Evolutionary conservation across 2,888 invertebrate genomes (phyloP).

Genomic region (Cyclophora albipunctata): DNA sequence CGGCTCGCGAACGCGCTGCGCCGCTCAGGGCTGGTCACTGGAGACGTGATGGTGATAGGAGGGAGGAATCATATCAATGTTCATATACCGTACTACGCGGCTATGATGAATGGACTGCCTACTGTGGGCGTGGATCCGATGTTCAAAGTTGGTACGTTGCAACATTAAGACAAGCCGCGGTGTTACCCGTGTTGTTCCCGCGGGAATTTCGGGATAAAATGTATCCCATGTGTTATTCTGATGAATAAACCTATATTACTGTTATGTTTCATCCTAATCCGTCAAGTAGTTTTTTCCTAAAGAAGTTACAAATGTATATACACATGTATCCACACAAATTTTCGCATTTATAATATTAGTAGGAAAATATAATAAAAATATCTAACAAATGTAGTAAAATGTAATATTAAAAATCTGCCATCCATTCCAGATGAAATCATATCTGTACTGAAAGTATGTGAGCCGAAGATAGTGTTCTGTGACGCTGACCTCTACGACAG

Average conservation of each 20-base stretch:
- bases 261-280: no score
- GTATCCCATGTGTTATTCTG: no score
- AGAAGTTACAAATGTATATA: no score
- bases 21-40: conserved; percentile 36
- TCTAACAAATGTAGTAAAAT: conserved; percentile 1
- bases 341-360: no score
- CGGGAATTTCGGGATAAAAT: no score
- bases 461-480: conserved; percentile 50
- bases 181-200: no score
- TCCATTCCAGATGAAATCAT: conserved; percentile 46
- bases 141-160: conserved; percentile 40
- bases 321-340: no score
- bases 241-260: no score
- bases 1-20: conserved; percentile 40
- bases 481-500: conserved; percentile 29
- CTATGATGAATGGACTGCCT: conserved; percentile 45
- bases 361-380: no score
- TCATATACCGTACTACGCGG: conserved; percentile 51
- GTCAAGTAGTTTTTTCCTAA: no score
- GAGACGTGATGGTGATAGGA: conserved; percentile 46
- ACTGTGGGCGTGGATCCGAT: conserved; percentile 47
- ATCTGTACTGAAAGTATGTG: conserved; percentile 33
- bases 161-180: no score
- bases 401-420: no score
- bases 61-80: conserved; percentile 53